Base-by-base conservation (phyloP, 2,888 invertebrate species). In the Onthophagus sagittarius region DNA sequence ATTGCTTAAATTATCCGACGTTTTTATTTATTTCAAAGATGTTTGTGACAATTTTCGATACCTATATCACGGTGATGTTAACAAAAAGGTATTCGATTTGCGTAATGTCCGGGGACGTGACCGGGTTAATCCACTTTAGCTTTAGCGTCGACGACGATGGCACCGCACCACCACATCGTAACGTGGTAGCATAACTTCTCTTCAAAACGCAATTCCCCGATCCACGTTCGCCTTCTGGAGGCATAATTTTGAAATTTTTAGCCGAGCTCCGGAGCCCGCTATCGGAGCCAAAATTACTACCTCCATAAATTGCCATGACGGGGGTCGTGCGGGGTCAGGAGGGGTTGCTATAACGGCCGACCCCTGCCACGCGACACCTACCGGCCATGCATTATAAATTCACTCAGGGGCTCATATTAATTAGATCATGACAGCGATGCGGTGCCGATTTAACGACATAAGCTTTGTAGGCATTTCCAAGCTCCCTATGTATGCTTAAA, bases 171-270 rank as follows among this genome's bases (percentile, higher is more conserved):
- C 23, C 67, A 67, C 67, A 15, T 67, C 67, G 67, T 67, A 31
- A 31, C 23, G 32, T 15, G 67, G 67, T 32, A 23, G 32, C 67
- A 67, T 67, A 67, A 67, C 67, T 67, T 23, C 67, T 67, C 32
- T 67, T 67, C 67, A 32, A 67, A 67, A 67, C 67, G 67, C 67
- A 67, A 67, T 67, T 67, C 67, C 67, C 31, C 67, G 67, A 32
- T 53, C 39, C 23, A 32, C 31, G 67, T 31, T 23, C 67, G 32
- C 32, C 32, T 67, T 67, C 31, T 32, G 67, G 32, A 32, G 31
- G 67, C 32, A 67, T 67, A 67, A 67, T 67, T 67, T 67, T 67
- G 67, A 67, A 67, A 67, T 67, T 67, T 67, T 67, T 67, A 67
- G 31, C 67, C 31, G 15, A 14, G 23, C 11, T 31, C 15, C 65